These are phyloP conservation scores for Erebia palarica DNA, from an alignment of 2,888 invertebrate species.

Conservation along the genomic window DNA sequence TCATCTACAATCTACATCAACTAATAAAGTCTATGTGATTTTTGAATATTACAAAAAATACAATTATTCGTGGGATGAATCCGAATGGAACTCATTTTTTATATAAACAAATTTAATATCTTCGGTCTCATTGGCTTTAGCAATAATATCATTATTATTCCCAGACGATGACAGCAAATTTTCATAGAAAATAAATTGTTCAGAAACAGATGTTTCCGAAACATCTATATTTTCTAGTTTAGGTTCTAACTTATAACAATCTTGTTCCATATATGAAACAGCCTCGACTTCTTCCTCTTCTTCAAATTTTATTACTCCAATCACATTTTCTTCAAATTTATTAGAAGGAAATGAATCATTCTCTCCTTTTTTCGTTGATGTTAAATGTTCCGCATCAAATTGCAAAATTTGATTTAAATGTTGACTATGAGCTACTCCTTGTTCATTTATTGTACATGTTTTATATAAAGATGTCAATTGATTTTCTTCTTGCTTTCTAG, in stretches of 20 bases:
- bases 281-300: background rate
- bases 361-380: background rate
- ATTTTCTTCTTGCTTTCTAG: background rate
- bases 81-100: background rate
- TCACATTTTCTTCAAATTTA: background rate
- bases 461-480: background rate
- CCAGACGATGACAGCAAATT: background rate
- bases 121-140: background rate
- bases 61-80: background rate
- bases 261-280: background rate
- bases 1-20: background rate
- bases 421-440: no score
- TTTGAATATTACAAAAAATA: no score
- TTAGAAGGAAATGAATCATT: background rate
- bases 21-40: background rate
- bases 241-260: background rate
- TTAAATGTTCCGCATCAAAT: background rate
- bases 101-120: background rate
- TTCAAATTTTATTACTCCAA: background rate
- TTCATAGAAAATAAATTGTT: background rate
- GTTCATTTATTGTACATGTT: background rate
- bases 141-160: background rate
- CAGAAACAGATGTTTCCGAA: background rate
- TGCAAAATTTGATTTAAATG: no score
- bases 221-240: background rate